These are phyloP conservation scores for Ceyx erithaca DNA, from an alignment of 2,797 vertebrate species.

Conservation along the genomic window DNA sequence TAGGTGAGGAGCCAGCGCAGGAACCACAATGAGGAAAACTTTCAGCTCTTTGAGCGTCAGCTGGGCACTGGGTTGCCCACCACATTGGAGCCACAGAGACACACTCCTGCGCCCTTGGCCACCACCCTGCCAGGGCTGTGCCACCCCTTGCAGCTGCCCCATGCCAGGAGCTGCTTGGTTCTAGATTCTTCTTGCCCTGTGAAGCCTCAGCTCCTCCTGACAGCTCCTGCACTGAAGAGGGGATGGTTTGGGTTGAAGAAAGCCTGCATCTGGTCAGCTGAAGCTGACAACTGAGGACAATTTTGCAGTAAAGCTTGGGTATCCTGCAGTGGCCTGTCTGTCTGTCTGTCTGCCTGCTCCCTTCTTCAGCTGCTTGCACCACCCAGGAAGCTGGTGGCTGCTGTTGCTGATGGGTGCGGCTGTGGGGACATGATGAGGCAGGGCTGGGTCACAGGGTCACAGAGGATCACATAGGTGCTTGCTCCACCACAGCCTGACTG, in stretches of 20 bases:
- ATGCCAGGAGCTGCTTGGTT: rapidly evolving
- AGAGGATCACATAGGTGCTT: rapidly evolving
- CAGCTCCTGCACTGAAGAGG: rapidly evolving
- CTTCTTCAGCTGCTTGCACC: neutral
- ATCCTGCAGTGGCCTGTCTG: neutral
- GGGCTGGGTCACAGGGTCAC: neutral
- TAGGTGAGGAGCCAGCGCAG: neutral
- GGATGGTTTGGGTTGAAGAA: neutral
- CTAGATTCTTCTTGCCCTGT: rapidly evolving
- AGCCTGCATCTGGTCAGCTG: neutral
- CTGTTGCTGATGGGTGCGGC: rapidly evolving
- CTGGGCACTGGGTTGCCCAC: rapidly evolving
- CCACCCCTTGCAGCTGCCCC: rapidly evolving
- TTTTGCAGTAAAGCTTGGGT: neutral
- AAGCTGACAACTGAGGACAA: neutral
- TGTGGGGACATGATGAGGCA: rapidly evolving
- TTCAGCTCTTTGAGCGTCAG: neutral
- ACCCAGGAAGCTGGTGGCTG: rapidly evolving
- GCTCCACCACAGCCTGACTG: neutral
- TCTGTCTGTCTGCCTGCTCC: neutral
- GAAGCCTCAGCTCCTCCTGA: neutral
- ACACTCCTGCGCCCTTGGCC: neutral
- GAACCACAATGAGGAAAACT: rapidly evolving
- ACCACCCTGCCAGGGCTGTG: rapidly evolving
- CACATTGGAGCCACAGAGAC: rapidly evolving